Conservation (phyloP, 2,113 vertebrate species). For the Austrofundulus limnaeus region DNA sequence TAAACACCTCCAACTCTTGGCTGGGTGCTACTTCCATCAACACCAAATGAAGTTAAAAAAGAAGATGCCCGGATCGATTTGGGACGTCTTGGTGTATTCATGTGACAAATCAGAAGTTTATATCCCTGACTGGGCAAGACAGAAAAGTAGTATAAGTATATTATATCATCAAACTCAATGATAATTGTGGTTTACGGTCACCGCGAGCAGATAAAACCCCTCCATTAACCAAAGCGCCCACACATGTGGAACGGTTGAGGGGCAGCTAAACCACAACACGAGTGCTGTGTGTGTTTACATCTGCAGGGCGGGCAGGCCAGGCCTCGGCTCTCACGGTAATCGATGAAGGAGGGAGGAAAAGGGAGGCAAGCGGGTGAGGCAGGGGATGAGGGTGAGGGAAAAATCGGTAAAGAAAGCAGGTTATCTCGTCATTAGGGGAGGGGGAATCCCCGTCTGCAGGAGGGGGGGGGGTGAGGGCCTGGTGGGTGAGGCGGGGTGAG, state of each 20-base stretch:
- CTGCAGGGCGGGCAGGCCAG: conserved; percentile 67
- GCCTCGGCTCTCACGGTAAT: conserved; percentile 82
- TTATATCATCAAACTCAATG: background rate
- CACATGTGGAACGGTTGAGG: conserved; percentile 34
- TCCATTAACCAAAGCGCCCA: conserved; percentile 48
- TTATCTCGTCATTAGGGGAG: conserved; percentile 82
- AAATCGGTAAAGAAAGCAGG: conserved; percentile 81
- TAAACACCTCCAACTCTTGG: background rate
- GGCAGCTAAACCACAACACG: conserved; percentile 67
- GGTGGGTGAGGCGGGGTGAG: conserved; percentile 58
- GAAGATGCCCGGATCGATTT: background rate
- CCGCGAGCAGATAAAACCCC: background rate
- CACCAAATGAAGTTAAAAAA: background rate
- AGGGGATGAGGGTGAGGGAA: conserved; percentile 53
- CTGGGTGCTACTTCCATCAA: background rate
- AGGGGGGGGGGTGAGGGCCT: conserved; percentile 29
- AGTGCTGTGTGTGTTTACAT: conserved; percentile 79
- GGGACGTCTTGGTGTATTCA: background rate
- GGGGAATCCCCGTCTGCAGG: conserved; percentile 67
- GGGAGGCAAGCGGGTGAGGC: conserved; percentile 57
- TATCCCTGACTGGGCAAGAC: background rate
- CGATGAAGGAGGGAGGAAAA: conserved; percentile 76
- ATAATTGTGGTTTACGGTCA: background rate
- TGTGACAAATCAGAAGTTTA: background rate
- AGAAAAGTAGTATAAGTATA: background rate